Percentiles rank a stretch among this genome's conserved stretches.
These are phyloP conservation scores for Sialis lutaria DNA, from an alignment of 2,888 invertebrate species.

Conservation along the genomic window DNA sequence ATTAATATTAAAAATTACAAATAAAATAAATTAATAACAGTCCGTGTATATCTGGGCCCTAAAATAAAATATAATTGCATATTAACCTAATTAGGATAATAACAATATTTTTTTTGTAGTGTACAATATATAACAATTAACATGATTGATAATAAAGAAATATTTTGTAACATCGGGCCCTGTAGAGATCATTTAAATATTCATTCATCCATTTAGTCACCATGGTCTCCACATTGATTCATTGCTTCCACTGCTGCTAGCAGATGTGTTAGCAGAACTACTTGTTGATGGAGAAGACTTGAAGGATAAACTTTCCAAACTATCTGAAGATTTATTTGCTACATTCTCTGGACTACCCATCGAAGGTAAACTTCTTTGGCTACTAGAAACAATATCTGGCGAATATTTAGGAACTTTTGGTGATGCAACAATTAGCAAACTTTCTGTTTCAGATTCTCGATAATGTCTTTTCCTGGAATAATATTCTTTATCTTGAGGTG, in stretches of 20 bases:
- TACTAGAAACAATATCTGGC: conserved; percentile 4
- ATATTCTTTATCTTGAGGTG: background rate
- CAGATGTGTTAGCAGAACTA: background rate
- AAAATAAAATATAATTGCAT: too few relatives aligned
- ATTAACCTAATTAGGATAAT: too few relatives aligned
- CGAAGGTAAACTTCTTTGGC: background rate
- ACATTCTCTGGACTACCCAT: background rate
- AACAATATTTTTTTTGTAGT: too few relatives aligned
- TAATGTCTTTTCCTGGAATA: conserved; percentile 1
- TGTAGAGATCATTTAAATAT: too few relatives aligned
- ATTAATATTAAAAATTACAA: too few relatives aligned
- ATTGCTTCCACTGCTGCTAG: conserved; percentile 8
- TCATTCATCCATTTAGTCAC: conserved; percentile 13
- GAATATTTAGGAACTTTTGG: conserved; percentile 2
- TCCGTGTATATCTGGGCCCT: too few relatives aligned
- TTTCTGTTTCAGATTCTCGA: background rate
- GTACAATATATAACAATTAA: too few relatives aligned
- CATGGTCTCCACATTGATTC: conserved; percentile 27
- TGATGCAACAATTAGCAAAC: conserved; percentile 2
- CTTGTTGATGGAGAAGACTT: conserved; percentile 1
- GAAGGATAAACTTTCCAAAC: background rate
- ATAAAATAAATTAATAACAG: too few relatives aligned
- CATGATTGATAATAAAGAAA: too few relatives aligned
- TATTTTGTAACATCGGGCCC: too few relatives aligned
- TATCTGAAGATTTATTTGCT: conserved; percentile 2